These are phyloP conservation scores for Cataglyphis cursor DNA, from an alignment of 2,888 invertebrate genomes.

Conservation along the genomic window DNA sequence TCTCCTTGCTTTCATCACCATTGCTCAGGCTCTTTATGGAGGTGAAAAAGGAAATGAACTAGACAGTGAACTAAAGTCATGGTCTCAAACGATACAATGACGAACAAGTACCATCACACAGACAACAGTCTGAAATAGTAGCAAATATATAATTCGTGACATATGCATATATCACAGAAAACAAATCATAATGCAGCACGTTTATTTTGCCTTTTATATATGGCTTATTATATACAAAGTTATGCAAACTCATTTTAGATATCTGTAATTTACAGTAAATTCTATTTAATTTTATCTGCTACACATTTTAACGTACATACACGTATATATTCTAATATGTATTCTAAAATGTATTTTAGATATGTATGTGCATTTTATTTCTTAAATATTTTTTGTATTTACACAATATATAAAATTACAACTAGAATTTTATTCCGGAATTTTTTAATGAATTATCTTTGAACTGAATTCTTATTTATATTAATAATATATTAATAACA, in stretches of 20 bases:
- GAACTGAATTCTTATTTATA: background rate
- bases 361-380: background rate
- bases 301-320: too few species aligned
- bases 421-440: too few species aligned
- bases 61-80: conserved; percentile 72
- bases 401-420: too few species aligned
- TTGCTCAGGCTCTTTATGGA: conserved; percentile 69
- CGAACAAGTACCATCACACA: conserved; percentile 37
- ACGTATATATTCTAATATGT: background rate
- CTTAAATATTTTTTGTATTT: too few species aligned
- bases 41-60: conserved; percentile 76
- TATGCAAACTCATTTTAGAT: background rate
- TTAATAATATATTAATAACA: background rate
- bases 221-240: background rate
- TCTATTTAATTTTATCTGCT: too few species aligned
- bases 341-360: background rate
- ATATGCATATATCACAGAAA: background rate
- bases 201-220: background rate
- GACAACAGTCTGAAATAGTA: too few species aligned
- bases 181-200: background rate
- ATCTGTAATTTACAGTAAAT: too few species aligned
- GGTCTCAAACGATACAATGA: conserved; percentile 64
- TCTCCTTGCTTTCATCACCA: conserved; percentile 71
- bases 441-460: background rate
- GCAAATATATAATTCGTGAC: background rate